phyloP scores from a whole-genome alignment of 2,797 vertebrate genomes.

The Hydrocynus forskahlii region DNA sequence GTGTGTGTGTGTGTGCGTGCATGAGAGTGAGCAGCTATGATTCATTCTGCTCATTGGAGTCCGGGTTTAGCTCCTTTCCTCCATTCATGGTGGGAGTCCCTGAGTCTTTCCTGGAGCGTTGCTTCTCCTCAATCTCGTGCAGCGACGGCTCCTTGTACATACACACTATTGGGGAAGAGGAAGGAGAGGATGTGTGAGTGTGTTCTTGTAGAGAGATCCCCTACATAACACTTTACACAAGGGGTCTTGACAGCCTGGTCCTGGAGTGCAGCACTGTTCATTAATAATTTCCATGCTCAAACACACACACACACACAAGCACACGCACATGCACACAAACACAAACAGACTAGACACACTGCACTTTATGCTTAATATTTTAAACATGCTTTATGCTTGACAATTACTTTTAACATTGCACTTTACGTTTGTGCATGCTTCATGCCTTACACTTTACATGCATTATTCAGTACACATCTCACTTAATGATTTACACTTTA shows the following conservation, averaged over 20 bases:
- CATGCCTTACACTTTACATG: too few relatives aligned
- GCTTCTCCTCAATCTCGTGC: slow-evolving; percentile 97
- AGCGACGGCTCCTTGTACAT: slow-evolving; percentile 99
- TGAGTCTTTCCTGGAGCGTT: slow-evolving; percentile 89
- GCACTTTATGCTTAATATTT: neutral
- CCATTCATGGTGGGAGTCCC: slow-evolving; percentile 92
- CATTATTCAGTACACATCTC: too few relatives aligned
- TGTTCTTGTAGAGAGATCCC: too few relatives aligned
- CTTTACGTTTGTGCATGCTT: neutral
- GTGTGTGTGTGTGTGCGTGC: slow-evolving; percentile 29
- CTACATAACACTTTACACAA: too few relatives aligned
- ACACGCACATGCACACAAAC: too few relatives aligned
- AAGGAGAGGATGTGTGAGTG: neutral
- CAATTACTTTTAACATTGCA: too few relatives aligned
- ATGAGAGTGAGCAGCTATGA: slow-evolving; percentile 70
- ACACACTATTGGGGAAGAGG: slow-evolving; percentile 81
- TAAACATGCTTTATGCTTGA: too few relatives aligned
- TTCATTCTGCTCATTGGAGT: slow-evolving; percentile 85
- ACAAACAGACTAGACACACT: neutral
- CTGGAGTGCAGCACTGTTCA: too few relatives aligned
- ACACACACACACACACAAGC: too few relatives aligned
- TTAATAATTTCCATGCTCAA: too few relatives aligned
- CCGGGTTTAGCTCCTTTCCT: slow-evolving; percentile 88
- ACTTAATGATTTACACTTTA: neutral
- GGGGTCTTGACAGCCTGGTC: too few relatives aligned